Percentiles rank a stretch among this genome's conserved stretches.
phyloP scores from a whole-genome alignment of 2,888 invertebrate species.

The Drosophila maculinotata region DNA sequence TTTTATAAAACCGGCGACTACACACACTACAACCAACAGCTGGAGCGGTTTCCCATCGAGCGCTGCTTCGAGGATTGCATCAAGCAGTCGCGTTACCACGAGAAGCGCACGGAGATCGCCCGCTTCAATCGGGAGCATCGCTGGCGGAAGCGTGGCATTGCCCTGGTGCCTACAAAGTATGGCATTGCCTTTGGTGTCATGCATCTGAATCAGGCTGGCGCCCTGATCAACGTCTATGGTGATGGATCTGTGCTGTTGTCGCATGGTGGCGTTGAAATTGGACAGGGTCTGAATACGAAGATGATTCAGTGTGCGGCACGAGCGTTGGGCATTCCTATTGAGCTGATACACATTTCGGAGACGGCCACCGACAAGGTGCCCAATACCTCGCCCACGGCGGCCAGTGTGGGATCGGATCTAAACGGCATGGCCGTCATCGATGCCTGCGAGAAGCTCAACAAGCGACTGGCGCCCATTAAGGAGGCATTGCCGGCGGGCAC shows the following conservation, averaged over 20 bases:
- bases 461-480: constrained; percentile 91
- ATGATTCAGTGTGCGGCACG: constrained; percentile 96
- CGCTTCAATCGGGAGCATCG: constrained; percentile 91
- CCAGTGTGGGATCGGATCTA: constrained; percentile 94
- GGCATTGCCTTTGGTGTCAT: constrained; percentile 92
- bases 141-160: constrained; percentile 94
- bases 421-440: constrained; percentile 96
- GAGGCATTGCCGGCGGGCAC: constrained; percentile 90
- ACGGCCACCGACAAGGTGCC: constrained; percentile 96
- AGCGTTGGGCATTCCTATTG: constrained; percentile 89
- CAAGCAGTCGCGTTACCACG: constrained; percentile 88
- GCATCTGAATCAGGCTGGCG: constrained; percentile 94
- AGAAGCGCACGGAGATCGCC: constrained; percentile 87
- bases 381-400: constrained; percentile 95
- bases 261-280: constrained; percentile 98
- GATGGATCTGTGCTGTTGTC: constrained; percentile 95
- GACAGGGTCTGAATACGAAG: constrained; percentile 98
- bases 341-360: constrained; percentile 92
- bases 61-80: constrained; percentile 93
- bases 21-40: constrained; percentile 91
- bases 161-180: constrained; percentile 93
- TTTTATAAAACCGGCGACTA: constrained; percentile 91
- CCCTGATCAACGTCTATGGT: constrained; percentile 93
- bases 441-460: constrained; percentile 91
- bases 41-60: constrained; percentile 90